phyloP scores from a whole-genome alignment of 2,888 invertebrate genomes.

The Calameuta filiformis region DNA sequence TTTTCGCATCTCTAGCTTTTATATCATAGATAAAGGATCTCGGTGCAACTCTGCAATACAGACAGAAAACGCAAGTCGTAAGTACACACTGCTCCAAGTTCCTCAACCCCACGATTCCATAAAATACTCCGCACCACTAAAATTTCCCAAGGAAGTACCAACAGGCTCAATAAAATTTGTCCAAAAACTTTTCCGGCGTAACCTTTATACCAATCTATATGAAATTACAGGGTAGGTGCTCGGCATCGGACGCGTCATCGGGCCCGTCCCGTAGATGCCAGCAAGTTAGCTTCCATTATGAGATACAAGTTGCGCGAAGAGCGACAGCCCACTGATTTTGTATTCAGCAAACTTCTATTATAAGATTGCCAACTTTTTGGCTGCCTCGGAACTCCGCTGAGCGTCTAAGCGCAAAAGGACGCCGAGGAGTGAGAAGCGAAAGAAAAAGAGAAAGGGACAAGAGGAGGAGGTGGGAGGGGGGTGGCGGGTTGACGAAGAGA shows the following conservation, averaged over 20 bases:
- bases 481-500: not conserved
- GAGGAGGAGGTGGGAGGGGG: conserved; percentile 6
- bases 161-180: not conserved
- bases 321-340: conserved; percentile 50
- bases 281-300: conserved; percentile 46
- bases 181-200: not conserved
- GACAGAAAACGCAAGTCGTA: not conserved
- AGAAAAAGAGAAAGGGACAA: conserved; percentile 19
- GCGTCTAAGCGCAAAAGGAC: conserved; percentile 23
- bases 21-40: not conserved
- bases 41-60: not conserved
- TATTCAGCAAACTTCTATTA: conserved; percentile 58
- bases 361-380: conserved; percentile 55
- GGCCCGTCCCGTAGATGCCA: not conserved
- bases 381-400: conserved; percentile 24
- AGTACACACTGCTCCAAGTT: not conserved
- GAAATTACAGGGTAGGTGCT: not conserved
- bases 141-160: not conserved
- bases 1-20: not conserved
- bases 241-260: conserved; percentile 3
- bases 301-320: conserved; percentile 44
- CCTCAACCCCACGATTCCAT: not conserved
- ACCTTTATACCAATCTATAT: not conserved
- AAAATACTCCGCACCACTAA: not conserved
- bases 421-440: conserved; percentile 23